phyloP scores from a whole-genome alignment of 1,140 invertebrate genomes.

The Trachymyrmex septentrionalis region DNA sequence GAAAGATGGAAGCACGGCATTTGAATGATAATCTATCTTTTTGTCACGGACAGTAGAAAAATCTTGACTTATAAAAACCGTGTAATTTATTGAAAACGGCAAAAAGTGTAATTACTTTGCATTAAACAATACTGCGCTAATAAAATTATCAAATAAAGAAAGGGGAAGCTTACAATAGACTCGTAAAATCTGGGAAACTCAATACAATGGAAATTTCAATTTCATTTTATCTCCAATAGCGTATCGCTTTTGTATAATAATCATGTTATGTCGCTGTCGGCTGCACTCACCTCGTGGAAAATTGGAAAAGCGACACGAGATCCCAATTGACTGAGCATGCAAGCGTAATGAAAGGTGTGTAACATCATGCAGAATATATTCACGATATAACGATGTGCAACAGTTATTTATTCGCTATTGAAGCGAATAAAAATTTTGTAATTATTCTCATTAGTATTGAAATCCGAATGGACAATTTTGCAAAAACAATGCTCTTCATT shows the following conservation, averaged over 20 bases:
- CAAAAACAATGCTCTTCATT: background rate
- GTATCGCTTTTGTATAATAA: slow-evolving; percentile 44
- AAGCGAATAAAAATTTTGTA: slow-evolving; percentile 26
- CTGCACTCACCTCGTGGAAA: slow-evolving; percentile 35
- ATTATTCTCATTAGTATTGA: background rate
- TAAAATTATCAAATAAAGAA: background rate
- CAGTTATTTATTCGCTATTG: slow-evolving; percentile 7
- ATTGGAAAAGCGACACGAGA: slow-evolving; percentile 36
- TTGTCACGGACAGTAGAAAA: background rate
- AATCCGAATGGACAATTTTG: background rate
- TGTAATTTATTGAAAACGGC: background rate
- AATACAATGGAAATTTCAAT: slow-evolving; percentile 6
- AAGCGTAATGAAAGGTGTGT: slow-evolving; percentile 23
- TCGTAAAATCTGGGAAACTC: background rate
- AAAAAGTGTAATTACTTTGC: background rate
- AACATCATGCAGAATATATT: slow-evolving; percentile 23
- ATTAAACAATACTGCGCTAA: background rate
- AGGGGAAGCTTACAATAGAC: background rate
- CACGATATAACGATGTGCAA: background rate
- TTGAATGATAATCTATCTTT: background rate
- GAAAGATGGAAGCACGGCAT: slow-evolving; percentile 64
- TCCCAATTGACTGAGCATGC: slow-evolving; percentile 13
- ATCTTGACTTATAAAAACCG: background rate
- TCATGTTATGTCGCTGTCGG: slow-evolving; percentile 31
- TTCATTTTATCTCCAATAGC: slow-evolving; percentile 30